Conservation (phyloP, 2,888 invertebrate species). For the Tineola bisselliella region DNA sequence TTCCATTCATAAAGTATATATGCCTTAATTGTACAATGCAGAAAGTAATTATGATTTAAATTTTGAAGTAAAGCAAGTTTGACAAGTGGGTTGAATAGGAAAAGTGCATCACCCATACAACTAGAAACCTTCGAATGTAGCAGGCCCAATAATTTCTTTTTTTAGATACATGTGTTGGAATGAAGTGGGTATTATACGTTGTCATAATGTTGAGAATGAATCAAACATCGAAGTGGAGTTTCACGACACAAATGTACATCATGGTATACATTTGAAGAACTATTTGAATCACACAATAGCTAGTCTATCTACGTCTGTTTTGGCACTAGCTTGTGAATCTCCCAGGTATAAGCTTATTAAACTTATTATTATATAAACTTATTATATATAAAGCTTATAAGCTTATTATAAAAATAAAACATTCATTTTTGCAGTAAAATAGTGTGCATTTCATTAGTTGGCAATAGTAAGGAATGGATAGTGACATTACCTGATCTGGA, state of each 20-base stretch:
- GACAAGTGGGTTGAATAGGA: too few relatives aligned
- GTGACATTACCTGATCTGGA: slow-evolving; percentile 81
- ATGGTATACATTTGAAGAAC: slow-evolving; percentile 90
- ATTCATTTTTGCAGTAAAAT: slow-evolving; percentile 75
- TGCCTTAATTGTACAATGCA: too few relatives aligned
- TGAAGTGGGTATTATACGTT: slow-evolving; percentile 87
- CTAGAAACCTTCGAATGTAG: too few relatives aligned
- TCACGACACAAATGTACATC: slow-evolving; percentile 90
- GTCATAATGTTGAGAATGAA: slow-evolving; percentile 76
- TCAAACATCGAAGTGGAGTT: slow-evolving; percentile 94
- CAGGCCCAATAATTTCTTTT: slow-evolving; percentile 16
- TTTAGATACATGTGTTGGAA: slow-evolving; percentile 87
- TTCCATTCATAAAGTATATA: too few relatives aligned
- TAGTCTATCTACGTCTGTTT: slow-evolving; percentile 80
- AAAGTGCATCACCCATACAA: too few relatives aligned
- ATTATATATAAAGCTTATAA: too few relatives aligned
- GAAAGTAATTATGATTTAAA: too few relatives aligned
- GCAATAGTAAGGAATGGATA: slow-evolving; percentile 89
- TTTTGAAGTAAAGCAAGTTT: too few relatives aligned
- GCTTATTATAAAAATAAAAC: too few relatives aligned
- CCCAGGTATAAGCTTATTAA: slow-evolving; percentile 64
- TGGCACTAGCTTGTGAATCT: slow-evolving; percentile 79
- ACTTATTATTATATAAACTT: too few relatives aligned
- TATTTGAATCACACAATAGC: slow-evolving; percentile 87
- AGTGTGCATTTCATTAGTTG: slow-evolving; percentile 77